phyloP scores from a whole-genome alignment of 2,113 vertebrate species.

The Syngnathus scovelli region DNA sequence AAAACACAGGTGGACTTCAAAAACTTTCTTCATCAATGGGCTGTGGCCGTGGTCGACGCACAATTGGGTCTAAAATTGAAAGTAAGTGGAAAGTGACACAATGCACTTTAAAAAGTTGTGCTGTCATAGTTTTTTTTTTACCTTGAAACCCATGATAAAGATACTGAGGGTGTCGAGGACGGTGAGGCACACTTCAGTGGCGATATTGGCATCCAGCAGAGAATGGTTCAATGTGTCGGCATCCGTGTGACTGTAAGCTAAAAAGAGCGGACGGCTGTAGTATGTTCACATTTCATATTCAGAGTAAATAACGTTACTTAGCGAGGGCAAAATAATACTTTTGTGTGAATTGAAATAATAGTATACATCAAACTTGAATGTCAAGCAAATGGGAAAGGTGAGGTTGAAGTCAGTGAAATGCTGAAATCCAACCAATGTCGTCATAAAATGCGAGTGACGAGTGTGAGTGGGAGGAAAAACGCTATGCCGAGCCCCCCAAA shows the following conservation, averaged over 20 bases:
- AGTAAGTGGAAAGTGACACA: not conserved
- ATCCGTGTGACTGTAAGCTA: conserved; percentile 93
- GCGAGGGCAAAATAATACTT: not conserved
- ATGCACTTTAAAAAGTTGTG: not conserved
- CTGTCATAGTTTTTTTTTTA: conserved; percentile 47
- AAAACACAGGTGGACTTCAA: conserved; percentile 94
- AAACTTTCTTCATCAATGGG: conserved; percentile 97
- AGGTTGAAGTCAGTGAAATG: too few species aligned
- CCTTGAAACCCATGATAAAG: conserved; percentile 97
- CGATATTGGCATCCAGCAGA: conserved; percentile 90
- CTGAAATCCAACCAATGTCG: too few species aligned
- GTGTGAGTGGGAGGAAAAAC: too few species aligned
- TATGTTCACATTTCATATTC: conserved; percentile 14
- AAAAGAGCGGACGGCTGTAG: conserved; percentile 39
- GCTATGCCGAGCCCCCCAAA: not conserved
- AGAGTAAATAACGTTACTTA: not conserved
- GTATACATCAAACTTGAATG: not conserved
- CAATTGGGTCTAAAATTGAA: conserved; percentile 79
- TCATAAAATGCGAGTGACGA: too few species aligned
- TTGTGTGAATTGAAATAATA: too few species aligned
- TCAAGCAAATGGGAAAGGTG: not conserved
- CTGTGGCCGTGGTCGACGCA: conserved; percentile 91
- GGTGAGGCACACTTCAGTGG: conserved; percentile 94
- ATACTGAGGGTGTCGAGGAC: conserved; percentile 91
- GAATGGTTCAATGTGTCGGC: conserved; percentile 94